Evolutionary conservation across 2,113 vertebrate genomes (phyloP), one percentile per base, ranked within the genome.

Genomic region (Xenopus borealis): DNA sequence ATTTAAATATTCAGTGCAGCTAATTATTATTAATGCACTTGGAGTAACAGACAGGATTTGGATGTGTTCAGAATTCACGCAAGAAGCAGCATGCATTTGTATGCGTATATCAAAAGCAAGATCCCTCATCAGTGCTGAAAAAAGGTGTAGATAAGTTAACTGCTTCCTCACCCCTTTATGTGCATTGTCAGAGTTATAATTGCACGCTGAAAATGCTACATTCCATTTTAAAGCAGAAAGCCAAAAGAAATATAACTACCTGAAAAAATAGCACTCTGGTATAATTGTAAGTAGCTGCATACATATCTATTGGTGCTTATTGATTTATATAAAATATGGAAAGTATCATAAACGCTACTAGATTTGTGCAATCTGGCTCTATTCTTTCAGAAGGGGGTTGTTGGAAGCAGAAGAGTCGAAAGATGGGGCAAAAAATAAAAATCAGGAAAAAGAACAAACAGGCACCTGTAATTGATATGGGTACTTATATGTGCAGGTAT

Each of bases 201-300:
- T 72, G 72, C 64, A 74, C 62, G 4, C 19, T 69, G 12, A 55
- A 67, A 76, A 76, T 76, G 73, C 66, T 75, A 76, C 73, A 76
- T 76, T 76, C 73, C 73, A 10, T 69, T 62, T 76, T 53, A 18
- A 64, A 27, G 23, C 23, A 27, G 23, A 27, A 27, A 27, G 23
- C 23, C 23, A 27, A 55, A 12, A 69, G 40, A 69, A 75, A 69
- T 69, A 69, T 27, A 44, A 18, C 40, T 75, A 63, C 66, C 66
- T 69, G 59, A 76, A 76, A n/a, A 76, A 69, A 76, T 75, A 69
- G 67, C 66, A 69, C 62, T 75, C 67, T 46, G 33, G 27, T 69
- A 18, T 50, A 68, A 18, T 61, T 47, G n/a, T n/a, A 69, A 13
- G 30, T 69, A 62, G 23, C 53, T 63, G 66, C 57, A 68, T 75